Evolutionary conservation across 2,888 invertebrate species (phyloP).

Genomic region (Salpingus planirostris): DNA sequence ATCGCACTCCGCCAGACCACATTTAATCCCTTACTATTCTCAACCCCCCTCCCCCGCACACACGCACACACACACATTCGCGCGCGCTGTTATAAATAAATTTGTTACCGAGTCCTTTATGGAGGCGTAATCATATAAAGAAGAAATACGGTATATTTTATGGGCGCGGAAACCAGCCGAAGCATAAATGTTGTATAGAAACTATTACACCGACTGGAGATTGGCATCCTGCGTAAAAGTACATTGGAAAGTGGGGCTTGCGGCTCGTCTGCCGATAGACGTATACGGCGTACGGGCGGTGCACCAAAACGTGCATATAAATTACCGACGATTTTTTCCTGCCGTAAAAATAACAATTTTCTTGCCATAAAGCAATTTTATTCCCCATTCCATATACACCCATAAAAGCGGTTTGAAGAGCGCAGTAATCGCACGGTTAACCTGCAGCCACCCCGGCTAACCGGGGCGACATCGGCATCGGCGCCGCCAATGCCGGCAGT

Average conservation of each 20-base stretch:
- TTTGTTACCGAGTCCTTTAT: conserved; percentile 34
- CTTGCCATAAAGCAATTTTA: conserved; percentile 32
- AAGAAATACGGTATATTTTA: conserved; percentile 36
- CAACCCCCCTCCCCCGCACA: conserved; percentile 18
- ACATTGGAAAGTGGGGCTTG: conserved; percentile 8
- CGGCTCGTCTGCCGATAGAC: conserved; percentile 6
- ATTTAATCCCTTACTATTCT: conserved; percentile 31
- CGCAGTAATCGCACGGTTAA: conserved; percentile 29
- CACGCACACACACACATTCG: conserved; percentile 13
- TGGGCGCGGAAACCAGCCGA: conserved; percentile 27
- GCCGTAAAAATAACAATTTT: conserved; percentile 33
- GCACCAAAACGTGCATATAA: conserved; percentile 27
- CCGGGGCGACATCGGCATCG: conserved; percentile 15
- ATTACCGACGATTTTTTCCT: conserved; percentile 30
- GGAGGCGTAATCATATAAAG: conserved; percentile 35
- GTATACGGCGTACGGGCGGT: conserved; percentile 13
- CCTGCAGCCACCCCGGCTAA: conserved; percentile 18
- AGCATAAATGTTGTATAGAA: conserved; percentile 26
- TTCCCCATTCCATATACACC: conserved; percentile 26
- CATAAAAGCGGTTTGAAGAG: conserved; percentile 30
- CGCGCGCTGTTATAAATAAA: conserved; percentile 32
- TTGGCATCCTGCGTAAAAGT: conserved; percentile 19
- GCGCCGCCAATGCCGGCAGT: no score
- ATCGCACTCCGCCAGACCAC: conserved; percentile 33
- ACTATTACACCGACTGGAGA: conserved; percentile 24